phyloP scores from a whole-genome alignment of 2,888 invertebrate genomes.

The Scaptomyza cyrtandrae region DNA sequence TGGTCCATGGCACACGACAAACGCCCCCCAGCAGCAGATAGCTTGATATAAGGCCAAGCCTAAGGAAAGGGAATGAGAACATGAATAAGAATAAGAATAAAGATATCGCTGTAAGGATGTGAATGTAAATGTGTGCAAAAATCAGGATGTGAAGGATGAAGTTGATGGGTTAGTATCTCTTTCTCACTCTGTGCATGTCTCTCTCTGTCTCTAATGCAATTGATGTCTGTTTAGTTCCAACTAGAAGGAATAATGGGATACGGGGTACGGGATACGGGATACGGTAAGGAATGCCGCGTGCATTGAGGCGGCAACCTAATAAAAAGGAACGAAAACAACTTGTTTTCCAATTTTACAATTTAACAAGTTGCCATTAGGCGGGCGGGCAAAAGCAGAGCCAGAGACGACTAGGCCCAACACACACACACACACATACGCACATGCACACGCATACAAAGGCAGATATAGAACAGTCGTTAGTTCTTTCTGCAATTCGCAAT shows the following conservation, averaged over 20 bases:
- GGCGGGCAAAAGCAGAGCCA: not conserved
- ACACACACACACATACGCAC: not conserved
- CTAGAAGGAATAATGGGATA: slow-evolving; percentile 4
- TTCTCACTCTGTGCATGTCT: slow-evolving; percentile 66
- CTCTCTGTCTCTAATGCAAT: slow-evolving; percentile 77
- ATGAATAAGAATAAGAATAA: slow-evolving; percentile 14
- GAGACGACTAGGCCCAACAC: slow-evolving; percentile 1
- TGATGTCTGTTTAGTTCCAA: slow-evolving; percentile 70
- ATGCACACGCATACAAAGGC: not conserved
- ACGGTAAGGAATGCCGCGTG: slow-evolving; percentile 35
- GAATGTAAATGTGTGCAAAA: slow-evolving; percentile 2
- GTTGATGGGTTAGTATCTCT: slow-evolving; percentile 35
- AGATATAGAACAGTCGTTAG: slow-evolving; percentile 59
- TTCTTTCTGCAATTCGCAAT: slow-evolving; percentile 40
- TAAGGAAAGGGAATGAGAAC: slow-evolving; percentile 2
- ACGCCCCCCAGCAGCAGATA: slow-evolving; percentile 34
- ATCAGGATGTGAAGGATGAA: slow-evolving; percentile 14
- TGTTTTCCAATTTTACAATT: slow-evolving; percentile 84
- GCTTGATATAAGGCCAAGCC: slow-evolving; percentile 5
- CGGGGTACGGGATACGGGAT: not conserved
- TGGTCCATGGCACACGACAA: slow-evolving; percentile 72
- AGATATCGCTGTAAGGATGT: slow-evolving; percentile 1
- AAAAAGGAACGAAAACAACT: slow-evolving; percentile 83
- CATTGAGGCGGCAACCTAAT: slow-evolving; percentile 81
- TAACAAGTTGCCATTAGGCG: slow-evolving; percentile 81